These are phyloP conservation scores for Telmatherina bonti DNA, from an alignment of 2,797 vertebrate genomes.

Conservation along the genomic window DNA sequence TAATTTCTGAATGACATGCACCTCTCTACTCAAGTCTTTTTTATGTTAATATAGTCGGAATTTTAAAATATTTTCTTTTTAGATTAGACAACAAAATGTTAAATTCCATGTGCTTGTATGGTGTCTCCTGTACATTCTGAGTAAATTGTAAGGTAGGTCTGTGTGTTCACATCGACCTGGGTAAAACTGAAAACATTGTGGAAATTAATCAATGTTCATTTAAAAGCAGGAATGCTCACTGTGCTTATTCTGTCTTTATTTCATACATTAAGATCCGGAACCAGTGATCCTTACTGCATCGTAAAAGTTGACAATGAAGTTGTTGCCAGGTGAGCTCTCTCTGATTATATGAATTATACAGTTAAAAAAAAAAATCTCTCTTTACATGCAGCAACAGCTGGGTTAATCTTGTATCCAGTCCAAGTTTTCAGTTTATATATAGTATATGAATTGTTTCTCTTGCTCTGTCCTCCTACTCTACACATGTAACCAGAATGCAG, in stretches of 20 bases:
- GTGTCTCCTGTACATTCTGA: constrained; percentile 10
- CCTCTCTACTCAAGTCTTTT: constrained; percentile 11
- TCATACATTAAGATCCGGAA: constrained; percentile 84
- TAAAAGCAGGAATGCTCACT: neutral
- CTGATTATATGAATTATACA: neutral
- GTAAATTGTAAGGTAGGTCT: neutral
- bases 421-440: neutral
- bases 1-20: constrained; percentile 54
- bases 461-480: constrained; percentile 20
- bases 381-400: neutral
- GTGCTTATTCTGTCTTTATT: constrained; percentile 22
- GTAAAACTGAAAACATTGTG: neutral
- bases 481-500: constrained; percentile 37
- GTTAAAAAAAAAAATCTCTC: neutral
- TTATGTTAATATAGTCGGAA: neutral
- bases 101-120: neutral
- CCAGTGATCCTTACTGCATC: constrained; percentile 93
- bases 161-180: neutral
- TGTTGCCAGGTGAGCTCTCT: constrained; percentile 88
- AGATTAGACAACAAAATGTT: neutral
- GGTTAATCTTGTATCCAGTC: neutral
- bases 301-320: constrained; percentile 94
- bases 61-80: neutral
- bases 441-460: constrained; percentile 18
- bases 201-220: neutral